Base-by-base conservation (phyloP, 2,888 invertebrate genomes). In the Stenotaenia linearis region DNA sequence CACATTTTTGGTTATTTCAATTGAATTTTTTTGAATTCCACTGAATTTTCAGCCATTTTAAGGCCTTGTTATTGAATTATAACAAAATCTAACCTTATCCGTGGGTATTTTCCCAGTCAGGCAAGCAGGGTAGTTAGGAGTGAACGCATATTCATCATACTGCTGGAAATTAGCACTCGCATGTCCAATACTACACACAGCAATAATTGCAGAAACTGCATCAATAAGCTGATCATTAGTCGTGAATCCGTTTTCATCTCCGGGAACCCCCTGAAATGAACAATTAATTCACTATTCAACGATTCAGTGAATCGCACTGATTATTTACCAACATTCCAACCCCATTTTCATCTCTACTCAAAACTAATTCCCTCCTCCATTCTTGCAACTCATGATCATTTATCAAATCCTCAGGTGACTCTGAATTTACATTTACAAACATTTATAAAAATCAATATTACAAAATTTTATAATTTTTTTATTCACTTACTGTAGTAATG, bases 401-500 rank as follows among this genome's bases (percentile, higher is more conserved):
- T 37, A 1, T 23, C 30, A 82, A 79, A 81, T 84, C 78, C 10
- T 76, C 80, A 50, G 83, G 83, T 84, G 79, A 81, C 85, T 85
- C 75, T 86, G n/a, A 2, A 77, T 21, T 21, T n/a, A n/a, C n/a
- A n/a, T n/a, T n/a, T n/a, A n/a, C n/a, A n/a, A n/a, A n/a, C n/a
- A n/a, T n/a, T n/a, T n/a, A n/a, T n/a, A 18, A 40, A 28, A 23
- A 6, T 15, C 23, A 75, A 32, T 28, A 6, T 75, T 75, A 35
- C n/a, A n/a, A n/a, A n/a, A n/a, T n/a, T 75, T 35, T 18, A 18
- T 75, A 75, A 1, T 28, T 32, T 4, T 9, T 32, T 32, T 32
- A 4, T 9, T 32, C 32, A 6, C 32, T 83, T 83, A 88, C 87
- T 85, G 82, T 87, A 88, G 82, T 86, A 86, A 23, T 86, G 83